Percentiles rank a stretch among this genome's conserved stretches.
phyloP scores from a whole-genome alignment of 2,113 vertebrate genomes.

The Equus przewalskii region DNA sequence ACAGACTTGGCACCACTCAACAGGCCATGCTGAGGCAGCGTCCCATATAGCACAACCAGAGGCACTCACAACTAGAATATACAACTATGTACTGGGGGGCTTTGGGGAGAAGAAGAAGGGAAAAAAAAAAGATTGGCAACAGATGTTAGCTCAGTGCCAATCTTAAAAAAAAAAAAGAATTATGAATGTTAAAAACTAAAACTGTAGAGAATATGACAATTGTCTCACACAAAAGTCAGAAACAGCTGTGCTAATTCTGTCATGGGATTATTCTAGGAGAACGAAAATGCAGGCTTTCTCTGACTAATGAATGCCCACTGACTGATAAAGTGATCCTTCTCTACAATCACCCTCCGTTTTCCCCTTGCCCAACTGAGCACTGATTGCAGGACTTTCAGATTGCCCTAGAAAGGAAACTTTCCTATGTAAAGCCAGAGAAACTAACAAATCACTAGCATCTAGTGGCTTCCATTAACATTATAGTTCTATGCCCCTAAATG shows the following conservation, averaged over 20 bases:
- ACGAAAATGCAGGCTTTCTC: neutral
- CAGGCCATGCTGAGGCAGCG: too few species aligned
- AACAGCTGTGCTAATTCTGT: neutral
- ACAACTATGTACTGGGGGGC: too few species aligned
- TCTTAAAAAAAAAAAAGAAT: too few species aligned
- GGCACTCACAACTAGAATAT: too few species aligned
- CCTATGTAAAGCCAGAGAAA: neutral
- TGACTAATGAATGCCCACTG: neutral
- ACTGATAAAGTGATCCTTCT: neutral
- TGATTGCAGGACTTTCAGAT: neutral
- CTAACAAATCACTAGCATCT: neutral
- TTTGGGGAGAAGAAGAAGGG: too few species aligned
- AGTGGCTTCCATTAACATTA: neutral
- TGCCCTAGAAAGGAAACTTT: neutral
- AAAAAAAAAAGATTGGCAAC: too few species aligned
- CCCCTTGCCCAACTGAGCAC: neutral
- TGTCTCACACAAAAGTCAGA: neutral
- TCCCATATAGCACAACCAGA: too few species aligned
- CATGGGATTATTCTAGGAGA: neutral
- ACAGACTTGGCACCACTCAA: too few species aligned
- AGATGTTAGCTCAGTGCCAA: too few species aligned
- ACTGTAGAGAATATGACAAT: neutral
- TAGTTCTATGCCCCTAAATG: neutral
- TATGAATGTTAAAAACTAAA: neutral
- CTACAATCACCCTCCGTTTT: neutral